phyloP scores from a whole-genome alignment of 2,888 invertebrate species.

The Agyllia agylla region DNA sequence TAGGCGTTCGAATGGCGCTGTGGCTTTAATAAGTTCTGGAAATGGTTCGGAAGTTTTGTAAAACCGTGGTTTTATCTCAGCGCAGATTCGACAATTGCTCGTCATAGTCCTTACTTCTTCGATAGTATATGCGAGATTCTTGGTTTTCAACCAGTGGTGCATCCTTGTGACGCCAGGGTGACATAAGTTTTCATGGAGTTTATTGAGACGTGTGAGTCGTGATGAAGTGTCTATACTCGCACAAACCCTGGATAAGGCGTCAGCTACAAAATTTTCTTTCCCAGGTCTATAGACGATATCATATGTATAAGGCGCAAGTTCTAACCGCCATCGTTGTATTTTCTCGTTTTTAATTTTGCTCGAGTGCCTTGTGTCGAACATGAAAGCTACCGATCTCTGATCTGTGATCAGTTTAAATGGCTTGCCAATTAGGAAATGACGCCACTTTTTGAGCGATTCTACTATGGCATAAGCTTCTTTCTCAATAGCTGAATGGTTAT shows the following conservation, averaged over 20 bases:
- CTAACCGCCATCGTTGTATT: conserved; percentile 61
- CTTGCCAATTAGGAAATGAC: conserved; percentile 38
- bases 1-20: conserved; percentile 57
- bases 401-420: conserved; percentile 35
- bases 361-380: conserved; percentile 40
- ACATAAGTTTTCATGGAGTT: conserved; percentile 31
- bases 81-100: conserved; percentile 30
- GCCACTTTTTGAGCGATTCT: conserved; percentile 23
- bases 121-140: conserved; percentile 46
- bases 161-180: conserved; percentile 40
- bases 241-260: conserved; percentile 56
- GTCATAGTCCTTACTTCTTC: conserved; percentile 47
- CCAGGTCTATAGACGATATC: conserved; percentile 73
- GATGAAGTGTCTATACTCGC: conserved; percentile 16
- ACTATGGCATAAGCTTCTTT: background rate
- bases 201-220: background rate
- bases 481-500: background rate
- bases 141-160: conserved; percentile 41
- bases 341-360: conserved; percentile 70
- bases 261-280: conserved; percentile 61
- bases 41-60: background rate
- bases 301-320: conserved; percentile 63
- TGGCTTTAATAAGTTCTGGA: conserved; percentile 47
- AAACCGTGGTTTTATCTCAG: conserved; percentile 56
- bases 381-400: conserved; percentile 63